Evolutionary conservation across 2,888 invertebrate genomes (phyloP).

Genomic region (Spatulosminthurus flaviceps): DNA sequence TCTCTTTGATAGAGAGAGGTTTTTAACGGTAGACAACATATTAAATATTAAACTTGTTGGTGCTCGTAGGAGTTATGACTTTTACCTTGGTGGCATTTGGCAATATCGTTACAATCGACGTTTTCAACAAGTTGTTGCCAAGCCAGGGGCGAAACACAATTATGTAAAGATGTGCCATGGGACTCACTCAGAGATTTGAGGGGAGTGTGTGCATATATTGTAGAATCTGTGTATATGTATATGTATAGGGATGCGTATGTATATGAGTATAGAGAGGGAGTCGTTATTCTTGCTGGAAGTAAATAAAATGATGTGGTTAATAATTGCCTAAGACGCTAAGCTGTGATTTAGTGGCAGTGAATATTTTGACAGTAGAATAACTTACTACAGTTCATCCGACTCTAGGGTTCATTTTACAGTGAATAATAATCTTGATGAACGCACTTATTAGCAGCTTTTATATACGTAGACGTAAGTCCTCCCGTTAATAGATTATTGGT

Average conservation of each 20-base stretch:
- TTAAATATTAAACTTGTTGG: background rate
- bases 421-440: background rate
- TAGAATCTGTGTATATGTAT: too few relatives aligned
- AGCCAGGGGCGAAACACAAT: background rate
- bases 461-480: background rate
- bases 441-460: constrained; percentile 5
- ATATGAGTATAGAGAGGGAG: background rate
- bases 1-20: too few relatives aligned
- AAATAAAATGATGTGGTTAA: constrained; percentile 9
- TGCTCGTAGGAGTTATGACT: background rate
- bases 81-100: constrained; percentile 6
- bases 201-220: too few relatives aligned
- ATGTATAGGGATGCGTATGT: too few relatives aligned
- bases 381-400: background rate
- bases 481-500: background rate
- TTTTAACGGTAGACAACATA: background rate
- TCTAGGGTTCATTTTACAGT: background rate
- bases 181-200: background rate
- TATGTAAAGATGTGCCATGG: background rate
- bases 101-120: constrained; percentile 14
- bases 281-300: background rate
- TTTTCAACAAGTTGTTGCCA: constrained; percentile 4
- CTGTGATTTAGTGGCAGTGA: background rate
- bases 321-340: constrained; percentile 5
- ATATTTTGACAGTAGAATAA: constrained; percentile 5